Base-by-base conservation (phyloP, 2,888 invertebrate species). In the Lithophane socia region DNA sequence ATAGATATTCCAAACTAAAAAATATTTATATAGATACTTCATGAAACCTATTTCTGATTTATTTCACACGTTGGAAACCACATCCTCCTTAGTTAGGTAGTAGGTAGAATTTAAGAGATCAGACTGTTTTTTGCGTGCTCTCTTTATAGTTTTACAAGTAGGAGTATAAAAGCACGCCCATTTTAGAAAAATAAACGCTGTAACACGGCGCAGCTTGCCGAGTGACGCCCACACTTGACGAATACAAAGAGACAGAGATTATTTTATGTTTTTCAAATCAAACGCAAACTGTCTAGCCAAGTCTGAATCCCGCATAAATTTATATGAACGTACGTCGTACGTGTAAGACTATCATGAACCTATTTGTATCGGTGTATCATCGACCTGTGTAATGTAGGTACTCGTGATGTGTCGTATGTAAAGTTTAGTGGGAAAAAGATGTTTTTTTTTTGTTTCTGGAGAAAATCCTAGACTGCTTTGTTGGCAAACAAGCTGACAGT, bases 161-260 rank as follows among this genome's bases (percentile, higher is more conserved):
- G 60, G 63, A 61, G 77, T 72, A 63, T 52, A 71, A 79, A 73
- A 37, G 21, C 37, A 67, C 64, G 67, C 37, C 21, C 47, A 70
- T 67, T 42, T 58, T 64, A 71, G 72, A 84, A 76, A 83, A 74
- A 86, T 75, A 84, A 75, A 83, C 61, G 37, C 21, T 64, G 61
- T n/a, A 58, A 67, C 68, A 75, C 12, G 60, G 24, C 60, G 61
- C 77, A 73, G 71, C 77, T 73, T 73, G 77, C 24, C 8, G 54
- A 71, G 64, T 72, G 37, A 65, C 73, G 67, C 77, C 79, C 69
- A 87, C 82, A 66, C 44, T 65, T 69, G 60, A 69, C 73, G 75
- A 73, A 74, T 69, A 85, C 87, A 85, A 85, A 81, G 82, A 75
- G 54, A 42, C 18, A 71, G 54, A 73, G 70, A 77, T 69, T 79